Evolutionary conservation across 1,140 invertebrate species (phyloP), one percentile per base, ranked within the genome.

Genomic region (Camponotus floridanus): DNA sequence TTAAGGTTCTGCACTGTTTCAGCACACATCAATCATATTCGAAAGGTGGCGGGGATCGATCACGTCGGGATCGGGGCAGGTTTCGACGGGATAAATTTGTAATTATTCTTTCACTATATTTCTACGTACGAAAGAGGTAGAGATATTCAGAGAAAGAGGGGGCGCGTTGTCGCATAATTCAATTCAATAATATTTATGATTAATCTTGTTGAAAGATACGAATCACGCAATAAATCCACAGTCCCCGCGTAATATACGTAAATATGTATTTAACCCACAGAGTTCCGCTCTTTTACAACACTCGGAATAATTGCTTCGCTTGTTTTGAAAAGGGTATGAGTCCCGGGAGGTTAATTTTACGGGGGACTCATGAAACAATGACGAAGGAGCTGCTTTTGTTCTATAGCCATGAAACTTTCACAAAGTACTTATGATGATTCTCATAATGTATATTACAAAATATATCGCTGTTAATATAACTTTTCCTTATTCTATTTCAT

Each of bases 21-120:
- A 99, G 98, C 98, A 91, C 98, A 99, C 95, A 98, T 99, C 94
- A 98, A 99, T 96, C 98, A 99, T 95, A 98, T 99, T 94, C 96
- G 97, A 90, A 96, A 97, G 91, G 96, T 98, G 84, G 97, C 97
- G 87, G 98, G 98, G 86, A 97, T 98, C 90, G 98, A 99, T 96
- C 97, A 98, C 94, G 97, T 98, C 86, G 98, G 98, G 65, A 96
- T 98, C 76, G 98, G 98, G 87, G 98, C 98, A 73, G 98, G 98
- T 90, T 98, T 97, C 95, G 98, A 98, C 94, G 98, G 98, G 92
- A 98, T 98, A 95, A 98, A 98, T 96, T 97, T 96, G 98, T 98
- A 96, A 98, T 97, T 98, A 94, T 94, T 87, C 55, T 80, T 90
- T 62, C 78, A 62, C 31, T 33, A 55, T 70, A 15, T 61, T 33